phyloP scores from a whole-genome alignment of 2,888 invertebrate genomes.

The Ochropleura leucogaster region DNA sequence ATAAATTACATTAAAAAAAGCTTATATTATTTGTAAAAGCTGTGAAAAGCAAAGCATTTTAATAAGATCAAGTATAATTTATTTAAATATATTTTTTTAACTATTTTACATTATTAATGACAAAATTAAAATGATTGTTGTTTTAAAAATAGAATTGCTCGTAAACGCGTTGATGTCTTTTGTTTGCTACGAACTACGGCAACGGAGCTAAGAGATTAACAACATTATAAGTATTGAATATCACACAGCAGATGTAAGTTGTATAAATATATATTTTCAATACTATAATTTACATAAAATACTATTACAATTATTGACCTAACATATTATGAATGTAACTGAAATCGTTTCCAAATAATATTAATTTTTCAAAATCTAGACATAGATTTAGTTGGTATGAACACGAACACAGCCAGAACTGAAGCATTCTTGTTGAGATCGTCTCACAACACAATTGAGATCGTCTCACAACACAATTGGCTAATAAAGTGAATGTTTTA shows the following conservation, averaged over 20 bases:
- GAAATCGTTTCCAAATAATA: neutral
- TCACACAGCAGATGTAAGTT: neutral
- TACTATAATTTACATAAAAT: neutral
- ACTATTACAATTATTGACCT: neutral
- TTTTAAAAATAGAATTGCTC: neutral
- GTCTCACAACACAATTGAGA: conserved; percentile 26
- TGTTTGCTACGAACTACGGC: conserved; percentile 51
- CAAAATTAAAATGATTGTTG: neutral
- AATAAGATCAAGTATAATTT: neutral
- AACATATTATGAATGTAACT: neutral
- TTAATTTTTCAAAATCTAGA: neutral
- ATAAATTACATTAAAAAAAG: neutral
- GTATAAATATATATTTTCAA: neutral
- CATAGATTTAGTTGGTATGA: neutral
- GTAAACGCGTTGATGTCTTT: conserved; percentile 65
- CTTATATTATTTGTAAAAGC: neutral
- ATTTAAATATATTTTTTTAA: neutral
- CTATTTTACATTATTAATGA: neutral
- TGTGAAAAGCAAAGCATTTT: neutral
- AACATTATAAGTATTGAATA: neutral
- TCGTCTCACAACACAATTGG: conserved; percentile 25
- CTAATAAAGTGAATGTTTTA: conserved; percentile 54
- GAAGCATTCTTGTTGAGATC: neutral
- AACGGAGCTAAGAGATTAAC: conserved; percentile 27
- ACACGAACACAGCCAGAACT: neutral